Percentiles rank a stretch among this genome's conserved stretches.
Evolutionary conservation across 2,888 invertebrate species (phyloP).

Genomic region (Campopleginae sp.): DNA sequence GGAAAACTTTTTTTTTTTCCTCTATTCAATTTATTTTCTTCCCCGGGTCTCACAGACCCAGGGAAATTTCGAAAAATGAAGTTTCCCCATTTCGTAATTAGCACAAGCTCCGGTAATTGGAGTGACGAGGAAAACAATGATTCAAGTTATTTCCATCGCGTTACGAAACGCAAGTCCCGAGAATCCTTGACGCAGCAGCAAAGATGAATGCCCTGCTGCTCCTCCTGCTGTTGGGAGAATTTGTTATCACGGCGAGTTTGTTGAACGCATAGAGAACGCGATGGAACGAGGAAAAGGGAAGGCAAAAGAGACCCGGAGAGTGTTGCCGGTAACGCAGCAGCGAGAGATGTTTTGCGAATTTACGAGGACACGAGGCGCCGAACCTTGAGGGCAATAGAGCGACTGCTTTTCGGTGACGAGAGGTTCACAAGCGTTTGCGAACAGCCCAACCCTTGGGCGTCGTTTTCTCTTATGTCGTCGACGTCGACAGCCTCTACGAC

Average conservation of each 20-base stretch:
- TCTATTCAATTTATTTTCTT: no score
- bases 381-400: conserved; percentile 53
- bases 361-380: conserved; percentile 39
- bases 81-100: no score
- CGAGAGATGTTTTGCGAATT: conserved; percentile 48
- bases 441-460: conserved; percentile 62
- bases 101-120: neutral
- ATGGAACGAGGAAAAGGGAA: neutral
- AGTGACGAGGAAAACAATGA: neutral
- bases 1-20: no score
- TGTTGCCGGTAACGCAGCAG: neutral
- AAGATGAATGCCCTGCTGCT: conserved; percentile 29
- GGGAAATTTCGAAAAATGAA: no score
- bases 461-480: conserved; percentile 48
- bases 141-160: neutral
- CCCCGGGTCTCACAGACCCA: no score
- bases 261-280: conserved; percentile 25
- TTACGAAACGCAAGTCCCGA: conserved; percentile 1
- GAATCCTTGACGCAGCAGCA: conserved; percentile 24
- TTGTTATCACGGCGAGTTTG: conserved; percentile 39
- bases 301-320: conserved; percentile 2
- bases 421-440: conserved; percentile 61
- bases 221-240: no score
- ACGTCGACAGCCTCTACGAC: conserved; percentile 35
- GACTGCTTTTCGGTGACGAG: conserved; percentile 59